phyloP scores from a whole-genome alignment of 2,797 vertebrate species.

The Protonibea diacanthus region DNA sequence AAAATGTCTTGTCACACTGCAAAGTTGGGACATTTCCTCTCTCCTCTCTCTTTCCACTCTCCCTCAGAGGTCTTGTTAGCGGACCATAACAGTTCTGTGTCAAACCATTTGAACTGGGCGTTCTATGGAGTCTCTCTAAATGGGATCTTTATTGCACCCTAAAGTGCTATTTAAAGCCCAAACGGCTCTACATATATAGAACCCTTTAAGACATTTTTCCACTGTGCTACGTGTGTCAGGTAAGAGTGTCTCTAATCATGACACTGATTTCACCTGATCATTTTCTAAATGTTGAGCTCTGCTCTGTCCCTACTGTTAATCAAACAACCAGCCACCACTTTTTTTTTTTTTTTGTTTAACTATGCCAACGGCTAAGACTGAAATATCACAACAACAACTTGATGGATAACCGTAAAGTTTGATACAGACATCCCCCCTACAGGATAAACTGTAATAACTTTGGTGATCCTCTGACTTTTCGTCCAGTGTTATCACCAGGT shows the following conservation, averaged over 20 bases:
- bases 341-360: neutral
- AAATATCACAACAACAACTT: neutral
- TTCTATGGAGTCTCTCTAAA: conserved; percentile 42
- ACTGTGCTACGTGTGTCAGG: neutral
- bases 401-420: neutral
- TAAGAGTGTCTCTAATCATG: neutral
- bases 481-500: neutral
- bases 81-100: conserved; percentile 34
- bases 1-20: conserved; percentile 19
- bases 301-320: neutral
- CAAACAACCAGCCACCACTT: neutral
- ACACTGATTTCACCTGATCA: neutral
- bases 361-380: neutral
- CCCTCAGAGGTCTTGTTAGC: conserved; percentile 36
- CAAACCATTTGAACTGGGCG: conserved; percentile 35
- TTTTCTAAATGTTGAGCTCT: neutral
- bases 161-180: conserved; percentile 48
- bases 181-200: conserved; percentile 27
- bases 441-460: neutral
- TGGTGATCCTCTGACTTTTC: neutral
- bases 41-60: too few relatives aligned
- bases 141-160: conserved; percentile 36
- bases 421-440: neutral
- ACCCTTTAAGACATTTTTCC: conserved; percentile 28
- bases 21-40: conserved; percentile 7